Evolutionary conservation across 2,888 invertebrate genomes (phyloP).

Genomic region (Drosophila dives): DNA sequence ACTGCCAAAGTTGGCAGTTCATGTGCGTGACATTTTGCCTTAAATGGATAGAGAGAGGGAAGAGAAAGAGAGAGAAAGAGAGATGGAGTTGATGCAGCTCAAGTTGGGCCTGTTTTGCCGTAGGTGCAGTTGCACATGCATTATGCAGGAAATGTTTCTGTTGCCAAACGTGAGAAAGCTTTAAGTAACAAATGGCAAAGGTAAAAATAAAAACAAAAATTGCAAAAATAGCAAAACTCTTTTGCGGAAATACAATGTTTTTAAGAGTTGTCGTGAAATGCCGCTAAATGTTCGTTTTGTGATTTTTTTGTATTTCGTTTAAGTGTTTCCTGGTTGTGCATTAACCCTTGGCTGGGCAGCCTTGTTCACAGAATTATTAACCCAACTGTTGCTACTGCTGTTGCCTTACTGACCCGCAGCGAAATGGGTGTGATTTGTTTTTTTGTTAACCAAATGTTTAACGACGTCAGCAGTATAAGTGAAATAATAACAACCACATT

Average conservation of each 20-base stretch:
- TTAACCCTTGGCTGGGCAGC: constrained; percentile 26
- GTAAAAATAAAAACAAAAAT: constrained; percentile 41
- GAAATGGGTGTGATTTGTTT: constrained; percentile 26
- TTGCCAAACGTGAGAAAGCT: constrained; percentile 73
- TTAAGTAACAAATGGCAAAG: constrained; percentile 67
- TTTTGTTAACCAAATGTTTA: constrained; percentile 52
- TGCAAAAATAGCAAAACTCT: constrained; percentile 5
- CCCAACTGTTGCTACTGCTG: constrained; percentile 7
- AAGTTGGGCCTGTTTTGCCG: constrained; percentile 27
- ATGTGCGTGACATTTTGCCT: constrained; percentile 72
- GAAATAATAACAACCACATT: constrained; percentile 48
- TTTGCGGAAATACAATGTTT: constrained; percentile 63
- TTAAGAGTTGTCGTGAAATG: constrained; percentile 71
- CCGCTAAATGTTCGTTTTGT: constrained; percentile 56
- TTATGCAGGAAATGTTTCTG: constrained; percentile 66
- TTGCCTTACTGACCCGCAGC: constrained; percentile 43
- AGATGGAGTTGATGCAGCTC: constrained; percentile 21
- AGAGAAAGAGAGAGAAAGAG: not conserved
- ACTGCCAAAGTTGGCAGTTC: constrained; percentile 64
- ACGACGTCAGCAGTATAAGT: constrained; percentile 31
- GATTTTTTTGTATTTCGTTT: not conserved
- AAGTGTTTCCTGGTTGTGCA: constrained; percentile 61
- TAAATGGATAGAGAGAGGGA: constrained; percentile 24
- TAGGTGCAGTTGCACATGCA: constrained; percentile 59
- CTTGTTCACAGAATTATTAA: constrained; percentile 20